Conservation (phyloP, 2,888 invertebrate species). For the Fragum whitleyi region DNA sequence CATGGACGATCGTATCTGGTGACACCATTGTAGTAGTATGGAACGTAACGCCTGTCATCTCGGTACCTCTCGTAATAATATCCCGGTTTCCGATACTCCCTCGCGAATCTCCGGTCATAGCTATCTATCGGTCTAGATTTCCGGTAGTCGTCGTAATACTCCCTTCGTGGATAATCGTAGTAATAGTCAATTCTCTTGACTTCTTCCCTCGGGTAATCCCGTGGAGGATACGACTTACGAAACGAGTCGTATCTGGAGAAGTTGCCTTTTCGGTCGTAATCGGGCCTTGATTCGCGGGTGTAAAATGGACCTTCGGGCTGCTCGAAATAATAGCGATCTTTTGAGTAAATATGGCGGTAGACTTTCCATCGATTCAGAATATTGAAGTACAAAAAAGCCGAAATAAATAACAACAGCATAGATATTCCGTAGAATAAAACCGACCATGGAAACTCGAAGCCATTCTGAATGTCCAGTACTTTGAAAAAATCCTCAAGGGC, state of each 20-base stretch:
- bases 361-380: slow-evolving; percentile 43
- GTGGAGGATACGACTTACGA: slow-evolving; percentile 1
- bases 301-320: neutral
- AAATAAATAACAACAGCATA: slow-evolving; percentile 27
- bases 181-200: neutral
- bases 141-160: slow-evolving; percentile 4
- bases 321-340: slow-evolving; percentile 36
- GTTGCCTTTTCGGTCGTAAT: slow-evolving; percentile 3
- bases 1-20: slow-evolving; percentile 1
- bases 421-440: slow-evolving; percentile 41
- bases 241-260: neutral
- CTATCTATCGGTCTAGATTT: neutral
- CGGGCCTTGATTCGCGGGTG: neutral
- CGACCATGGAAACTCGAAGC: slow-evolving; percentile 61
- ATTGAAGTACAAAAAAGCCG: slow-evolving; percentile 37
- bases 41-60: slow-evolving; percentile 6
- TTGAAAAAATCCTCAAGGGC: slow-evolving; percentile 43
- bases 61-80: slow-evolving; percentile 19
- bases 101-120: slow-evolving; percentile 13
- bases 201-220: slow-evolving; percentile 12
- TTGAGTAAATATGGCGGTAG: slow-evolving; percentile 49
- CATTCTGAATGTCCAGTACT: slow-evolving; percentile 27
- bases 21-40: neutral
- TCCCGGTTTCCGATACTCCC: neutral
- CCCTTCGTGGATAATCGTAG: slow-evolving; percentile 9